These are phyloP conservation scores for Oncorhynchus clarkii DNA, from an alignment of 2,113 vertebrate genomes.

Conservation along the genomic window DNA sequence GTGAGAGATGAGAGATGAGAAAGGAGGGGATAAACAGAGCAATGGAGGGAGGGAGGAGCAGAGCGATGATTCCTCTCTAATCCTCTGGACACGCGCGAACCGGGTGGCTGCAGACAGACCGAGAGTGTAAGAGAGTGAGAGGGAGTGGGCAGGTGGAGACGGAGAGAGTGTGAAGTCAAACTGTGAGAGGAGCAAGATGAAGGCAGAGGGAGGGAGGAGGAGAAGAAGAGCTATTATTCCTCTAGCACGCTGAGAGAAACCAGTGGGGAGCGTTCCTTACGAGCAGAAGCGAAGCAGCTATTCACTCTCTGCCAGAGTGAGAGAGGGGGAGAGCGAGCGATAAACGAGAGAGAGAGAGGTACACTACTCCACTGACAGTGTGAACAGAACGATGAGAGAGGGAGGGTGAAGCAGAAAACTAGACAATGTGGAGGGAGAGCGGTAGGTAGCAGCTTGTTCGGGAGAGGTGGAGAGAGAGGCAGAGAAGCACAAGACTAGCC, in stretches of 20 bases:
- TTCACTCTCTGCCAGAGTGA: constrained; percentile 5
- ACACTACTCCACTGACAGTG: constrained; percentile 25
- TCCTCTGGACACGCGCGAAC: constrained; percentile 71
- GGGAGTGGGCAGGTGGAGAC: constrained; percentile 55
- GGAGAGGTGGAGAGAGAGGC: constrained; percentile 14
- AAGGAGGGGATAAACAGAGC: constrained; percentile 21
- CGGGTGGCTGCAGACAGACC: constrained; percentile 60
- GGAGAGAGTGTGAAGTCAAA: constrained; percentile 29
- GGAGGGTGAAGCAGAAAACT: constrained; percentile 28
- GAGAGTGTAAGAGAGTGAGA: constrained; percentile 42
- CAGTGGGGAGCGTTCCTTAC: constrained; percentile 28
- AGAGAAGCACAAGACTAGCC: constrained; percentile 18
- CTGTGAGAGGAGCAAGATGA: constrained; percentile 41
- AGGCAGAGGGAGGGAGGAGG: constrained; percentile 15
- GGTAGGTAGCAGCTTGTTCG: no score
- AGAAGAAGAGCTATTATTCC: background rate
- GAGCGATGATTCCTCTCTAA: constrained; percentile 71
- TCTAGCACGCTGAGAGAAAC: constrained; percentile 21
- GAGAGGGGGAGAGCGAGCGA: background rate
- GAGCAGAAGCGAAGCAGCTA: constrained; percentile 34
- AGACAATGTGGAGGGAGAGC: constrained; percentile 3
- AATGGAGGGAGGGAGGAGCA: constrained; percentile 31
- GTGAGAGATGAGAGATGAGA: constrained; percentile 20
- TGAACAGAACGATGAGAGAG: constrained; percentile 45
- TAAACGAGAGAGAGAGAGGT: constrained; percentile 8